Percentiles rank a stretch among this genome's conserved stretches.
Conservation (phyloP, 2,888 invertebrate species). For the Heliconius aoede region DNA sequence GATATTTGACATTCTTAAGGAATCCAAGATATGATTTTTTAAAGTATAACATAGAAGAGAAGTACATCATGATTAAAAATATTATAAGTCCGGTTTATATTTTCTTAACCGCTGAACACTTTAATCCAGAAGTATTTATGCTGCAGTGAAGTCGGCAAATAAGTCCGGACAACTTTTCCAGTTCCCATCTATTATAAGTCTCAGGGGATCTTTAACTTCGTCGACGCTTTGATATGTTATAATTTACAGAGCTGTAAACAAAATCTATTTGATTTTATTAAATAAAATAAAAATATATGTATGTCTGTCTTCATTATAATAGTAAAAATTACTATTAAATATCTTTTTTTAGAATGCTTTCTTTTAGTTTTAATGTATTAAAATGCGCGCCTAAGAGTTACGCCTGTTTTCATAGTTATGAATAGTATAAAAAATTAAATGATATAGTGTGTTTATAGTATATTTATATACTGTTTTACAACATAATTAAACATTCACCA, state of each 20-base stretch:
- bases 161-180: constrained; percentile 67
- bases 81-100: constrained; percentile 22
- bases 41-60: too few relatives aligned
- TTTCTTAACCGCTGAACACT: constrained; percentile 66
- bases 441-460: not conserved
- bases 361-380: not conserved
- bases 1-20: too few relatives aligned
- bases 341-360: not conserved
- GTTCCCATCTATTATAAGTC: constrained; percentile 75
- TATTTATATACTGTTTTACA: not conserved
- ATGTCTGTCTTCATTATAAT: not conserved
- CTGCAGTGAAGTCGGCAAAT: constrained; percentile 66
- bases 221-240: constrained; percentile 48
- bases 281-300: constrained; percentile 12
- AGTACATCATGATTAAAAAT: constrained; percentile 8
- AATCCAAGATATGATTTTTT: too few relatives aligned
- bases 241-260: constrained; percentile 42
- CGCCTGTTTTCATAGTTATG: not conserved
- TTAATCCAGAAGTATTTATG: constrained; percentile 71
- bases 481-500: constrained; percentile 26
- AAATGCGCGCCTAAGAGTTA: not conserved
- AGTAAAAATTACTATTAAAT: not conserved
- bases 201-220: constrained; percentile 56
- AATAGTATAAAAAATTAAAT: not conserved
- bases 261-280: constrained; percentile 25